Evolutionary conservation across 2,113 vertebrate species (phyloP), one percentile per base, ranked within the genome.

Genomic region (Macquaria australasica): DNA sequence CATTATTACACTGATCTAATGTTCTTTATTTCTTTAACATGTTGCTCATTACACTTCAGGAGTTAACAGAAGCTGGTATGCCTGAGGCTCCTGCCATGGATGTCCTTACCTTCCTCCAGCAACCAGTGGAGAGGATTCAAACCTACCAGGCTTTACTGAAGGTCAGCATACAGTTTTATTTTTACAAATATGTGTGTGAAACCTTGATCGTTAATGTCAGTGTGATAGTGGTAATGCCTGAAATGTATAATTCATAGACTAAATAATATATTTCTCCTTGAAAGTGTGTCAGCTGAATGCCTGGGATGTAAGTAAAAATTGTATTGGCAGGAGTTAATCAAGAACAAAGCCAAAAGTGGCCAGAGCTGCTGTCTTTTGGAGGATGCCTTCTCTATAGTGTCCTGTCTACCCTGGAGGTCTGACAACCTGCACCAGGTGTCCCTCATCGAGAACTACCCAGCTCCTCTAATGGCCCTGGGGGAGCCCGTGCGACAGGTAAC

Each of bases 401-500:
- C 97, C 0, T 97, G 97, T 2, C 95, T 99, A 34, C 96, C 96
- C 0, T 96, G 96, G 71, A 96, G 97, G 2, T 97, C 98, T 0
- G 97, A 99, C 91, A 98, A 99, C 90, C 94, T 97, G 87, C 96
- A 99, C 34, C 97, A 98, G 0, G 95, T 98, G 41, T 98, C 98
- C 0, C 96, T 99, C 90, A 98, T 99, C 9, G 98, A 99, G 90
- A 98, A 97, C 85, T 99, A 99, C n/a, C 98, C 98, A 0, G 98
- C 97, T 25, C 98, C 97, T 23, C 92, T 99, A 48, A 96, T 96
- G 67, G 96, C 97, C 34, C 95, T 99, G 23, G 98, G 98, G 0
- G 98, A 99, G 66, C 98, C 98, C 39, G 95, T 98, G 62, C 95
- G 97, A 78, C 98, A 99, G 97, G 98, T 99, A 87, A 74, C 31